Conservation (phyloP, 2,113 vertebrate genomes). For the Anthoscopus minutus region DNA sequence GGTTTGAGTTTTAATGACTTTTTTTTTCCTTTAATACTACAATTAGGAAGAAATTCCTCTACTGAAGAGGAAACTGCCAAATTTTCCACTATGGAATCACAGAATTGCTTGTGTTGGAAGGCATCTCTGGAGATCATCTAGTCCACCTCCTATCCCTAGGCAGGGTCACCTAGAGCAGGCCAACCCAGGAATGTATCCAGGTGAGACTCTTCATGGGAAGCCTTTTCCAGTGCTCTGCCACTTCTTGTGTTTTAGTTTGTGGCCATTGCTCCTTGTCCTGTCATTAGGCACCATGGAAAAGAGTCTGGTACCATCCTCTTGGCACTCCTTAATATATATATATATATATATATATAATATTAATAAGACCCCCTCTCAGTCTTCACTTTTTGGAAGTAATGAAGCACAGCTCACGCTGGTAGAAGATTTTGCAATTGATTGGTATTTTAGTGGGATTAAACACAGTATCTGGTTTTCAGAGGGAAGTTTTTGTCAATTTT, state of each 20-base stretch:
- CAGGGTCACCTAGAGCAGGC: neutral
- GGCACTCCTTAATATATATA: too few relatives aligned
- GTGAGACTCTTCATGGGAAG: neutral
- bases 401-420: fast-evolving
- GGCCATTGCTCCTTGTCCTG: neutral
- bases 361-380: neutral
- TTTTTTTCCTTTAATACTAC: neutral
- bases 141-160: neutral
- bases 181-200: neutral
- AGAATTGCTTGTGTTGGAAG: neutral
- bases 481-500: neutral
- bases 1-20: neutral
- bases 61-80: neutral
- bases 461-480: neutral
- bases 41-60: neutral
- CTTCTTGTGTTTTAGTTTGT: neutral
- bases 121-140: neutral
- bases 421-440: neutral
- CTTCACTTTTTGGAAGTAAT: neutral
- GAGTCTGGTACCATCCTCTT: neutral
- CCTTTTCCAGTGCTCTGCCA: neutral
- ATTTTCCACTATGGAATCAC: neutral
- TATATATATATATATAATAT: too few relatives aligned
- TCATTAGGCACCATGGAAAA: fast-evolving
- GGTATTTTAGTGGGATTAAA: neutral